Evolutionary conservation across 2,113 vertebrate species (phyloP).

Genomic region (Felis catus): F.catus_Fca126_mat1.0 CM031420.1:83829501-83830000

Average conservation of each 20-base stretch:
- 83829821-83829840: slow-evolving; percentile 51
- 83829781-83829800: background rate
- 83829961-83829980: slow-evolving; percentile 37
- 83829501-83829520: slow-evolving; percentile 14
- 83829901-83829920: background rate
- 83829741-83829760: background rate
- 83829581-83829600: slow-evolving; percentile 2
- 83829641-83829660: background rate
- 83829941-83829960: background rate
- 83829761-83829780: slow-evolving; percentile 36
- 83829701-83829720: background rate
- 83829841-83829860: slow-evolving; percentile 50
- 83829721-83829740: slow-evolving; percentile 38
- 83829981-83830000: slow-evolving; percentile 57
- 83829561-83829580: slow-evolving; percentile 29
- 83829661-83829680: background rate
- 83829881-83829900: background rate
- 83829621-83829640: background rate
- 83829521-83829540: background rate
- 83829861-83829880: background rate
- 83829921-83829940: background rate
- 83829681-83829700: slow-evolving; percentile 27
- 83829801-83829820: slow-evolving; percentile 50
- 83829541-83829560: background rate
- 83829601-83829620: background rate